Evolutionary conservation across 2,113 vertebrate species (phyloP).

Genomic region (Hoplias malabaricus): DNA sequence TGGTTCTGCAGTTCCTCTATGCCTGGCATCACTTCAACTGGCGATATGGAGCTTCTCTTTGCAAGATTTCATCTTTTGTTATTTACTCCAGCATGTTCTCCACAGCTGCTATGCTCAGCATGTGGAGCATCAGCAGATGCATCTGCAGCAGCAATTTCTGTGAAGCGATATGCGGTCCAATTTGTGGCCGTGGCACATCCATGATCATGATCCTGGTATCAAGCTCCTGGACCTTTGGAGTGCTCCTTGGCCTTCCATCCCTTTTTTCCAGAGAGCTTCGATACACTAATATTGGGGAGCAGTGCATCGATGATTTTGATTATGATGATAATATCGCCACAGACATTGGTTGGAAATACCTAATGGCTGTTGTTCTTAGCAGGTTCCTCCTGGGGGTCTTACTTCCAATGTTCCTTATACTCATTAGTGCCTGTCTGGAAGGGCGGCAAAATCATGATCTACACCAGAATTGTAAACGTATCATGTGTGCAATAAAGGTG

Average conservation of each 20-base stretch:
- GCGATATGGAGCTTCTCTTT: slow-evolving; percentile 1
- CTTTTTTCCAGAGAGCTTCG: slow-evolving; percentile 36
- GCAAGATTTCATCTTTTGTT: slow-evolving; percentile 46
- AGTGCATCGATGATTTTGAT: slow-evolving; percentile 41
- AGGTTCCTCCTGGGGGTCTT: slow-evolving; percentile 36
- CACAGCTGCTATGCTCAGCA: slow-evolving; percentile 32
- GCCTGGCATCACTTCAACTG: slow-evolving; percentile 31
- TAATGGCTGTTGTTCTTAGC: not conserved
- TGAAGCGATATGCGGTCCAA: not conserved
- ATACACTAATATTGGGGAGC: not conserved
- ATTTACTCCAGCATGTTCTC: slow-evolving; percentile 25
- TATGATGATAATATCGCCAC: not conserved
- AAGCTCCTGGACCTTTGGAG: slow-evolving; percentile 27
- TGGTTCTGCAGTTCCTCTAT: slow-evolving; percentile 23
- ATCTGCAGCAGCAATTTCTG: not conserved
- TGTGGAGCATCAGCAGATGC: slow-evolving; percentile 25
- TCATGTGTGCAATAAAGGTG: slow-evolving; percentile 23
- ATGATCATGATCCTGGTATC: not conserved
- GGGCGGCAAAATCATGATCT: too few species aligned
- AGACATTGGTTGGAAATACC: not conserved
- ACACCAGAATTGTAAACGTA: not conserved
- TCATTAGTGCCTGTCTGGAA: not conserved
- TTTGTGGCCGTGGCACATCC: not conserved
- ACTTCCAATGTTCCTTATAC: slow-evolving; percentile 23
- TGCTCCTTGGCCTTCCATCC: slow-evolving; percentile 22